Conservation (phyloP, 2,797 vertebrate genomes). For the Borostomias antarcticus region DNA sequence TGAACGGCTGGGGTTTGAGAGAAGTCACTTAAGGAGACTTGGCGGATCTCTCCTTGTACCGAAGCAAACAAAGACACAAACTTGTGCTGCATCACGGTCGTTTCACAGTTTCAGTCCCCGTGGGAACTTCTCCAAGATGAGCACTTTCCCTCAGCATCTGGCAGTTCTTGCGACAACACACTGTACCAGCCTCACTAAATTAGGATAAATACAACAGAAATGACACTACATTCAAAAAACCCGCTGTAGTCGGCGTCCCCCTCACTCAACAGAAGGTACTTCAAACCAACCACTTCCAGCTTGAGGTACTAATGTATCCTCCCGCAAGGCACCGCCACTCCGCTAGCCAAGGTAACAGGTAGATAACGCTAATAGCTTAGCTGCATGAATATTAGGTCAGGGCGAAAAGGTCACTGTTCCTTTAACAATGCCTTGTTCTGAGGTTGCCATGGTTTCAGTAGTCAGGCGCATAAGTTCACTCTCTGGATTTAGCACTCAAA, state of each 20-base stretch:
- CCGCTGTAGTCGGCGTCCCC: constrained; percentile 41
- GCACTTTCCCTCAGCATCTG: constrained; percentile 49
- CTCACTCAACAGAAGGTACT: constrained; percentile 24
- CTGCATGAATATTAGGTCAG: not conserved
- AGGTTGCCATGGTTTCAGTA: constrained; percentile 19
- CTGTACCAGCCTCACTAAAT: constrained; percentile 36
- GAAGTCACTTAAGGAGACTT: no score
- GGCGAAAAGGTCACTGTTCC: constrained; percentile 1
- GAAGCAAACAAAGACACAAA: constrained; percentile 20
- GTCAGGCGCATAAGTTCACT: constrained; percentile 17
- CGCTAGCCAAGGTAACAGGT: not conserved
- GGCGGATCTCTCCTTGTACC: no score
- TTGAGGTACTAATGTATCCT: constrained; percentile 8
- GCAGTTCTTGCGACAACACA: constrained; percentile 37
- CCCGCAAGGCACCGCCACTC: not conserved
- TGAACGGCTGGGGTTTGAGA: no score
- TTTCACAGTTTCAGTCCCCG: constrained; percentile 44
- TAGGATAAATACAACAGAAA: constrained; percentile 40
- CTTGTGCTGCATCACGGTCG: constrained; percentile 39
- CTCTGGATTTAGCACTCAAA: constrained; percentile 9
- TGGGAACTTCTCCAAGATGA: constrained; percentile 35
- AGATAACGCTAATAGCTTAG: not conserved
- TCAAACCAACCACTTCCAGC: constrained; percentile 23
- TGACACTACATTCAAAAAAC: constrained; percentile 37
- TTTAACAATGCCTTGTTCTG: not conserved